Base-by-base conservation (phyloP, 1,140 invertebrate genomes). In the Sinella curviseta region DNA sequence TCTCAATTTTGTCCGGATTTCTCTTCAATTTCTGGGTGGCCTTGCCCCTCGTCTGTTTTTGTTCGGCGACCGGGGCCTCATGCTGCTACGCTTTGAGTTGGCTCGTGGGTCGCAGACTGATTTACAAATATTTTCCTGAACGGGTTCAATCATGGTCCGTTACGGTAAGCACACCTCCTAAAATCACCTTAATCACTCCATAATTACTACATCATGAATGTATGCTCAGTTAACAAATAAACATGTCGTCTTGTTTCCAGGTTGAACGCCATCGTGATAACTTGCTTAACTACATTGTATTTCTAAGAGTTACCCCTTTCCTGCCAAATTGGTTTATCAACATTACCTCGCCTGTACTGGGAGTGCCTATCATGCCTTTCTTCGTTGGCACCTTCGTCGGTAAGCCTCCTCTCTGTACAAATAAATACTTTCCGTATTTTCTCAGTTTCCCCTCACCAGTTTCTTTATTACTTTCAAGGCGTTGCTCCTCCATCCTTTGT, bases 261-360 rank as follows among this genome's bases (percentile, higher is more conserved):
- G 91, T 94, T 0, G 88, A 92, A 36, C 94, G 93, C 83, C 96
- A 99, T 85, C 89, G 91, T 82, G 91, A 95, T 79, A 93, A 98
- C 87, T 88, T 99, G 77, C 90, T 99, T 17, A 97, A 97, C 88
- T 99, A 99, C 86, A 97, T 99, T 82, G 91, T 99, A 85, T 99
- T 99, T 87, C 89, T 99, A 57, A 91, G 98, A 82, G 94, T 99
- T 79, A 99, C 98, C 20, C 98, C 98, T 74, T 93, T 99, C 84
- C 88, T 99, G 77, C 98, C 98, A 3, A 99, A 99, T 88, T 99
- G 98, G 98, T 99, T 99, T 87, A 99, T 99, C 83, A 99, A 99
- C 88, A 91, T 99, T 82, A 92, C 94, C 1, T 95, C 97, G 80
- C 98, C 98, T 34, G 93, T 99, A 20, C 94, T 99, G 80, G 96